Conservation (phyloP, 2,888 invertebrate species). For the Litoditis marina region DNA sequence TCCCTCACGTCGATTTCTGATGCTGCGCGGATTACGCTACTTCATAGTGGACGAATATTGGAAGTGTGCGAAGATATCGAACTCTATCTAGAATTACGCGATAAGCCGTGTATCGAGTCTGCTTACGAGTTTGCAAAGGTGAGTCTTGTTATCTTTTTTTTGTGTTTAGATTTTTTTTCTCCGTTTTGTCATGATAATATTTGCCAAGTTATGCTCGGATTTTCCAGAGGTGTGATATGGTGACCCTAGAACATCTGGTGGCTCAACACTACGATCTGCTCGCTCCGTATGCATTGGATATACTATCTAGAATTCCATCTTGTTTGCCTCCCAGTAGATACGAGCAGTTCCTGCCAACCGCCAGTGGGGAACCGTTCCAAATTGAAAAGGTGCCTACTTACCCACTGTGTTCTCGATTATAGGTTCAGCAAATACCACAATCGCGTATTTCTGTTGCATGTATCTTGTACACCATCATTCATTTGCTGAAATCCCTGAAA, state of each 20-base stretch:
- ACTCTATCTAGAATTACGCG: slow-evolving; percentile 28
- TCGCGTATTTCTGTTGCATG: too few relatives aligned
- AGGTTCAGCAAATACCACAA: too few relatives aligned
- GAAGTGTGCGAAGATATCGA: slow-evolving; percentile 29
- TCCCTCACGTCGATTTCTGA: too few relatives aligned
- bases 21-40: too few relatives aligned
- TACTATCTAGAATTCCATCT: slow-evolving; percentile 24
- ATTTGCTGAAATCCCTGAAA: too few relatives aligned
- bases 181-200: too few relatives aligned
- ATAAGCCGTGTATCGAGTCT: slow-evolving; percentile 25
- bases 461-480: too few relatives aligned
- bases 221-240: slow-evolving; percentile 29
- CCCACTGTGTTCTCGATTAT: too few relatives aligned
- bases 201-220: too few relatives aligned
- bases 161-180: too few relatives aligned
- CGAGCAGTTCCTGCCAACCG: slow-evolving; percentile 25
- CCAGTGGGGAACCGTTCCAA: too few relatives aligned
- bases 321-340: slow-evolving; percentile 22
- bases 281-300: slow-evolving; percentile 14
- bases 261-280: slow-evolving; percentile 20
- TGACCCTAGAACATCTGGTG: slow-evolving; percentile 18
- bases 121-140: slow-evolving; percentile 40
- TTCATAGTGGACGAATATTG: slow-evolving; percentile 28
- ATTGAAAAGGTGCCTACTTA: too few relatives aligned
- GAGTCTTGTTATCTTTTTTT: background rate